Percentiles rank a stretch among this genome's conserved stretches.
Conservation (phyloP, 1,140 invertebrate species). For the Drosophila pallidifrons region DNA sequence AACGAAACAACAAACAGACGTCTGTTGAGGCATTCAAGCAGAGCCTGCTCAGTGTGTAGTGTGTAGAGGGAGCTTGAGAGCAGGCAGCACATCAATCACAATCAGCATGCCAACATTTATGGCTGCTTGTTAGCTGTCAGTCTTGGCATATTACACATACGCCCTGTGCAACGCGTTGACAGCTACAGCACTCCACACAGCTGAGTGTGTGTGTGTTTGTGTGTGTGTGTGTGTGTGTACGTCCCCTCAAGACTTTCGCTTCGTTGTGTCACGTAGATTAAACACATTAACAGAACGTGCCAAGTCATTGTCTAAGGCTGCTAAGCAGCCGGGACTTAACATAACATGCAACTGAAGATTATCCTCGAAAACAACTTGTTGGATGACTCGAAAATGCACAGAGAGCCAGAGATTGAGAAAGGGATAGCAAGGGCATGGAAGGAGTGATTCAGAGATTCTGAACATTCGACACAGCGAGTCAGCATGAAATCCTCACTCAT, state of each 20-base stretch:
- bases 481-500: too few species aligned
- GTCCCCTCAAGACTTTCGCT: neutral
- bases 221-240: too few species aligned
- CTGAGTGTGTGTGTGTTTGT: too few species aligned
- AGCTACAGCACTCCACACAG: neutral
- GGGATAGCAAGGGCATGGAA: neutral
- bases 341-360: slow-evolving; percentile 21
- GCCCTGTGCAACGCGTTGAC: slow-evolving; percentile 23
- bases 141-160: slow-evolving; percentile 48
- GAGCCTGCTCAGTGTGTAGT: slow-evolving; percentile 4
- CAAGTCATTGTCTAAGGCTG: slow-evolving; percentile 30
- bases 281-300: slow-evolving; percentile 41
- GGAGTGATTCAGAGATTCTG: neutral
- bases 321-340: slow-evolving; percentile 11
- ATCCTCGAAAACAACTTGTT: slow-evolving; percentile 28
- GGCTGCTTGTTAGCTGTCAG: slow-evolving; percentile 45
- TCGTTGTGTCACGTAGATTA: slow-evolving; percentile 41
- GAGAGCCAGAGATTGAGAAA: neutral
- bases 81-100: slow-evolving; percentile 45
- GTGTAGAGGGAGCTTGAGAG: neutral
- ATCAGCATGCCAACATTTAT: slow-evolving; percentile 41
- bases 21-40: too few species aligned
- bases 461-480: neutral
- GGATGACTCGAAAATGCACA: slow-evolving; percentile 19
- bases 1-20: neutral